Base-by-base conservation (phyloP, 2,888 invertebrate genomes). In the Phoenoteleia sp. region DNA sequence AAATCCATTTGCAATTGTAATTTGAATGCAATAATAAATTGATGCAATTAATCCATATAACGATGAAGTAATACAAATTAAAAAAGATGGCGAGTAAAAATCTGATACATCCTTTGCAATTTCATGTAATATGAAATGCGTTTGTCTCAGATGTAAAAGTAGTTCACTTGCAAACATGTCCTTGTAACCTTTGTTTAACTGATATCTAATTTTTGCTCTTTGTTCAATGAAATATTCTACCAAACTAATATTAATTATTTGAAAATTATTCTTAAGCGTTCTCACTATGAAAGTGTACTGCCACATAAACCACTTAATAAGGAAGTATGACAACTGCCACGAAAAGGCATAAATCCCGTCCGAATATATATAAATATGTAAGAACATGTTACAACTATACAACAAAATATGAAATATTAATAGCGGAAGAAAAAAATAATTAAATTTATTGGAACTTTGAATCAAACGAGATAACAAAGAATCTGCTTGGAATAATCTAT, bases 221-320 rank as follows among this genome's bases (percentile, higher is more conserved):
- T 49, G 27, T n/a, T 4, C 27, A 13, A 67, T 39, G 21, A 67
- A 77, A 25, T 60, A 66, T 13, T 67, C 17, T 47, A 25, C 39
- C 49, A 77, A 11, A 0, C 23, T 56, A 11, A 47, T 27, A 39
- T 77, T 77, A 4, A 67, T 60, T 17, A 27, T 19, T 15, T 36
- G 2, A 29, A 69, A 60, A 23, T 42, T 17, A 3, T 58, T 2
- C 7, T 52, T 23, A 15, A 79, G 60, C 6, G 13, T 25, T 11
- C 62, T 58, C 3, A 79, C 45, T 0, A 62, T 25, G 9, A 62
- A 79, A 13, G 42, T 62, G 13, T 79, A 79, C 33, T 79, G 77
- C 0, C 19, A 62, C 9, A 69, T 17, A 13, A 69, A 79, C 15
- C 69, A 1, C 9, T 19, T 21, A 1, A 21, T 54, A 0, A 79